Percentiles rank a stretch among this genome's conserved stretches.
These are phyloP conservation scores for Erpetoichthys calabaricus DNA, from an alignment of 2,797 vertebrate genomes.

Conservation along the genomic window DNA sequence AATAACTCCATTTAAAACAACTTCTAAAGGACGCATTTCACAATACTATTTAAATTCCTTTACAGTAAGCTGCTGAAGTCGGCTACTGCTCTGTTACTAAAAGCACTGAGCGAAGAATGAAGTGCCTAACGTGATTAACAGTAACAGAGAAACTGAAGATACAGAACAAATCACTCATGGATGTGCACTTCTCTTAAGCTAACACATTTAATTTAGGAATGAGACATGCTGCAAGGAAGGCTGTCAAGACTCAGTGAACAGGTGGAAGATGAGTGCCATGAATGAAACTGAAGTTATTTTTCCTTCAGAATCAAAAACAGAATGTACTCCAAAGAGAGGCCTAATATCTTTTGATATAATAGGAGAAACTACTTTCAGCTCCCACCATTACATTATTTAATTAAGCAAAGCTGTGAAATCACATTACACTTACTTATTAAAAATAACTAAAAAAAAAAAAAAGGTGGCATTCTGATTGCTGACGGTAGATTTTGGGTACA, in stretches of 20 bases:
- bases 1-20: no score
- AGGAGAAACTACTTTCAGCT: constrained; percentile 34
- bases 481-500: not conserved
- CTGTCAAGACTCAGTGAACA: not conserved
- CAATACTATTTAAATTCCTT: no score
- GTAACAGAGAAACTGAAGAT: constrained; percentile 3
- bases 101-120: no score
- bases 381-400: constrained; percentile 43
- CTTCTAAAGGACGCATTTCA: no score
- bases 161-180: constrained; percentile 6
- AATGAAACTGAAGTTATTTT: not conserved
- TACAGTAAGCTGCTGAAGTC: no score
- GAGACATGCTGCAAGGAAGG: constrained; percentile 1
- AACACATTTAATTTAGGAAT: not conserved
- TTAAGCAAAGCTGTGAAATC: constrained; percentile 35
- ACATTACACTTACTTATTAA: constrained; percentile 10
- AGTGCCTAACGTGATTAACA: constrained; percentile 10
- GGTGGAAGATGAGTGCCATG: not conserved
- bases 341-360: constrained; percentile 30
- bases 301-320: constrained; percentile 4
- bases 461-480: not conserved
- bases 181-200: constrained; percentile 5
- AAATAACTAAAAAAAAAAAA: constrained; percentile 2
- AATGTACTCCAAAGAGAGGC: constrained; percentile 18
- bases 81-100: no score